Conservation (phyloP, 2,113 vertebrate species). For the Hemicordylus capensis region DNA sequence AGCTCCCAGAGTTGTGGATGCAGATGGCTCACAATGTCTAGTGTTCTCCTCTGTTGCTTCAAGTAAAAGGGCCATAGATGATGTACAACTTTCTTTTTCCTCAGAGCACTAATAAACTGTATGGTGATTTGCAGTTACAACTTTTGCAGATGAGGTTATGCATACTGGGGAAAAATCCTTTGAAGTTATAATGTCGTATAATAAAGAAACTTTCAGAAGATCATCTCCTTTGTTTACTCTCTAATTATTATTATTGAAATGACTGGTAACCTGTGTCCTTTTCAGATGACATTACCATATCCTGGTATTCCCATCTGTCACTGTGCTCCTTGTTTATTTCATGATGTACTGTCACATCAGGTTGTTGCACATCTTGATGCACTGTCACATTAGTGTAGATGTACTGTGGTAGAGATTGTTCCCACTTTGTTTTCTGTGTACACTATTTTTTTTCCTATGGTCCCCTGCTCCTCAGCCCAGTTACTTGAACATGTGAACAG, state of each 20-base stretch:
- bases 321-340: background rate
- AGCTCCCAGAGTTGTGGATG: background rate
- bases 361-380: background rate
- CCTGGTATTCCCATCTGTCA: background rate
- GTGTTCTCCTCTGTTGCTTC: background rate
- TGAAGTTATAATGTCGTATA: background rate
- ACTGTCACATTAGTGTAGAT: background rate
- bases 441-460: background rate
- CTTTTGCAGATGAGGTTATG: background rate
- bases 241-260: slow-evolving; percentile 13
- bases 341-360: background rate
- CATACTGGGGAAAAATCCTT: too few species aligned
- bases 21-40: background rate
- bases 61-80: background rate
- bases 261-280: background rate
- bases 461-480: background rate
- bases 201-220: background rate
- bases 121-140: background rate
- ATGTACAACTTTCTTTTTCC: background rate
- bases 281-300: background rate
- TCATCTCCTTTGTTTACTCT: background rate
- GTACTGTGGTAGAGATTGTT: background rate
- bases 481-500: background rate
- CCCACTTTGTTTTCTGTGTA: background rate
- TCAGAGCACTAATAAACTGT: background rate